Percentiles rank a stretch among this genome's conserved stretches.
phyloP scores from a whole-genome alignment of 2,113 vertebrate genomes.

The Podarcis raffonei region DNA sequence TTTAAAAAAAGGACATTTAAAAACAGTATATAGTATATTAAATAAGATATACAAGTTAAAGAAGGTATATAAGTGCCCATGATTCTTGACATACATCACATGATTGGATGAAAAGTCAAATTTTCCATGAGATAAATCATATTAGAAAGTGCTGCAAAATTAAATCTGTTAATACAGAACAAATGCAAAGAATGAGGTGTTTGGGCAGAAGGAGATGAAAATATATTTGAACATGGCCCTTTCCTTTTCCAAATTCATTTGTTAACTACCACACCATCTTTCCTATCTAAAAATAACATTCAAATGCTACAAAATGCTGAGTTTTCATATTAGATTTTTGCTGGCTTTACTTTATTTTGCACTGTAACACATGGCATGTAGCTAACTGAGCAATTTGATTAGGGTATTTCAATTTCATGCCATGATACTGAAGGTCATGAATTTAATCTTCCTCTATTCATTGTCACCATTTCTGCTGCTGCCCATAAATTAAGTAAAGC shows the following conservation, averaged over 20 bases:
- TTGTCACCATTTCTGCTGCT: not conserved
- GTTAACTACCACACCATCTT: not conserved
- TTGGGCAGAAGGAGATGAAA: not conserved
- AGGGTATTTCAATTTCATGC: constrained; percentile 12
- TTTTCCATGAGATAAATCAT: not conserved
- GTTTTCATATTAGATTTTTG: not conserved
- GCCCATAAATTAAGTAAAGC: not conserved
- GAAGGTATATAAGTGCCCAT: not conserved
- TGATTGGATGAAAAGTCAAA: not conserved
- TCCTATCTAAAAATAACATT: constrained; percentile 31
- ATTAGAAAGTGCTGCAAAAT: not conserved
- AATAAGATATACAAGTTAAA: too few species aligned
- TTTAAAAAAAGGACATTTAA: not conserved
- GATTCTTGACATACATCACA: not conserved
- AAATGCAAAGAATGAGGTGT: not conserved
- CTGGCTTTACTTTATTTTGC: not conserved
- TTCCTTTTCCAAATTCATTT: not conserved
- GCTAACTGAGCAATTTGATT: constrained; percentile 14
- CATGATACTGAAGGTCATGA: not conserved
- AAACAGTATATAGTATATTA: not conserved
- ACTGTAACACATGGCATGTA: not conserved
- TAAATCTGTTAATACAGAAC: not conserved
- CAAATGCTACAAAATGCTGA: constrained; percentile 22
- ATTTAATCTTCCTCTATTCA: not conserved
- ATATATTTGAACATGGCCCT: not conserved